Evolutionary conservation across 2,113 vertebrate species (phyloP).

Genomic region (Calyptommatus sinebrachiatus): DNA sequence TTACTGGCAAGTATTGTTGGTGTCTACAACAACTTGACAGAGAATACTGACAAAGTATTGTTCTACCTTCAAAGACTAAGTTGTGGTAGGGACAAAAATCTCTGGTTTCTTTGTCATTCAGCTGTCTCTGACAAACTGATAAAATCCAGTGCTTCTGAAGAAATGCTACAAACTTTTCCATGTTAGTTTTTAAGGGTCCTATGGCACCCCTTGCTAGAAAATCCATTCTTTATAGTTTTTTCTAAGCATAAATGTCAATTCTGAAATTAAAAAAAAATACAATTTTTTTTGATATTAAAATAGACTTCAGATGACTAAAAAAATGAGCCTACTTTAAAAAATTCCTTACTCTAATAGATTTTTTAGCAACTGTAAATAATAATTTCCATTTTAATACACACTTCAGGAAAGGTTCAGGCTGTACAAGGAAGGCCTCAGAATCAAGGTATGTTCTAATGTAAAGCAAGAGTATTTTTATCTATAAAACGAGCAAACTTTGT

Average conservation of each 20-base stretch:
- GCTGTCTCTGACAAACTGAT: too few relatives aligned
- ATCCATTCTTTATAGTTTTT: too few relatives aligned
- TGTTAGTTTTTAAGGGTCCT: too few relatives aligned
- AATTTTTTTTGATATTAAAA: neutral
- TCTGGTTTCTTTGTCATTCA: too few relatives aligned
- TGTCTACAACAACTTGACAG: too few relatives aligned
- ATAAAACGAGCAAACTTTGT: neutral
- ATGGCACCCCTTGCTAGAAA: too few relatives aligned
- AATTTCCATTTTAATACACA: constrained; percentile 60
- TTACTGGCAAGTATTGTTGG: neutral
- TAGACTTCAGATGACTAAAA: constrained; percentile 34
- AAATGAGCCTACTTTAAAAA: constrained; percentile 19
- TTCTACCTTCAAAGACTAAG: too few relatives aligned
- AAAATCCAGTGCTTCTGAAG: too few relatives aligned
- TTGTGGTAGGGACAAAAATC: too few relatives aligned
- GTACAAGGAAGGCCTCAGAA: constrained; percentile 72
- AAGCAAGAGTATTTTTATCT: neutral
- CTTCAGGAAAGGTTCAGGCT: constrained; percentile 78
- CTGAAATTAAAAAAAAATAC: neutral
- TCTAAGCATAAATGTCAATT: too few relatives aligned
- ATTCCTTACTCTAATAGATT: neutral
- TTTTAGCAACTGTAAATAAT: constrained; percentile 22
- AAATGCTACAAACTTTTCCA: too few relatives aligned
- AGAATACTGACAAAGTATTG: too few relatives aligned
- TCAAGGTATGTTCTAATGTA: constrained; percentile 73